These are phyloP conservation scores for Pocillopora grandis DNA, from an alignment of 92 coral and sea anemone genomes.

Conservation along the genomic window DNA sequence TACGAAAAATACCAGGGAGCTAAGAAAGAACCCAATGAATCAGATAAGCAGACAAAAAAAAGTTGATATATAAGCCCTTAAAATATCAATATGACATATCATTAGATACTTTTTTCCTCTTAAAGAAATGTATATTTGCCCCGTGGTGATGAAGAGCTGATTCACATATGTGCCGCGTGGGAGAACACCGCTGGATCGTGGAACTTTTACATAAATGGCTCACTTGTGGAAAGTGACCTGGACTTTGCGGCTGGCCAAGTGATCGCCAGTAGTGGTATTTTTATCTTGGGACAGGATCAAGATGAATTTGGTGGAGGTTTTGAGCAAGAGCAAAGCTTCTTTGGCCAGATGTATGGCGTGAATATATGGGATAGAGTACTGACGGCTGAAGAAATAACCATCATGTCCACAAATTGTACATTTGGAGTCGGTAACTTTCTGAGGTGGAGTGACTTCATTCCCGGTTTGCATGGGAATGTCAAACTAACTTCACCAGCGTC, in stretches of 20 bases:
- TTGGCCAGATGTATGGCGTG: slow-evolving; percentile 27
- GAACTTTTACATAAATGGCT: slow-evolving; percentile 21
- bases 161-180: slow-evolving; percentile 22
- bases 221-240: not conserved
- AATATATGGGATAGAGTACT: slow-evolving; percentile 23
- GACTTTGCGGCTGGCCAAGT: slow-evolving; percentile 9
- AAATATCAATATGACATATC: too few species aligned
- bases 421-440: not conserved
- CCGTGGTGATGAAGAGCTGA: slow-evolving; percentile 9
- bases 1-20: too few species aligned
- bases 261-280: slow-evolving; percentile 24
- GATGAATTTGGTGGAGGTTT: slow-evolving; percentile 21
- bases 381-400: slow-evolving; percentile 1
- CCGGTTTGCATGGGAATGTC: slow-evolving; percentile 10
- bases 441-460: slow-evolving; percentile 9
- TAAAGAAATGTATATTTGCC: not conserved
- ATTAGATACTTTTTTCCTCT: not conserved
- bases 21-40: too few species aligned
- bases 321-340: slow-evolving; percentile 18
- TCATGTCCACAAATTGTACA: slow-evolving; percentile 1
- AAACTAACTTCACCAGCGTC: not conserved
- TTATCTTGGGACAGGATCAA: slow-evolving; percentile 39
- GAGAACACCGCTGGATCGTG: slow-evolving; percentile 34
- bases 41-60: too few species aligned
- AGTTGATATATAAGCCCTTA: too few species aligned